Conservation (phyloP, 2,888 invertebrate species). For the Sarcophaga caerulescens region DNA sequence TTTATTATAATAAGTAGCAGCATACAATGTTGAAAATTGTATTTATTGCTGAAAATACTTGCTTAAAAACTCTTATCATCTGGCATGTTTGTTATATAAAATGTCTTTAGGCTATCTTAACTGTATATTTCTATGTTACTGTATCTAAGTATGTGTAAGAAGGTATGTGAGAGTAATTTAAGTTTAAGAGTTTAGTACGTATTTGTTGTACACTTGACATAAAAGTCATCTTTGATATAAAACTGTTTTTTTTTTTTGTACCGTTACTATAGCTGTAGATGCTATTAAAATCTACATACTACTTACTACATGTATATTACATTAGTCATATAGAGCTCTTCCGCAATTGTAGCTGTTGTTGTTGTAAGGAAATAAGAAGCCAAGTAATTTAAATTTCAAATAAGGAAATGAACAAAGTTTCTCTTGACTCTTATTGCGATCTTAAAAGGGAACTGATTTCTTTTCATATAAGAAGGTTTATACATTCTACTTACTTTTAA, state of each 20-base stretch:
- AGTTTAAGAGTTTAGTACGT: not conserved
- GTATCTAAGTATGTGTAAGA: not conserved
- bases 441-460: too few relatives aligned
- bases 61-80: not conserved
- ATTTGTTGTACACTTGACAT: slow-evolving; percentile 53
- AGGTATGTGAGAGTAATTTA: too few relatives aligned
- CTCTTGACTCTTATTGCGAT: not conserved
- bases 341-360: not conserved
- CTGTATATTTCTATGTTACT: slow-evolving; percentile 21
- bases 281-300: not conserved
- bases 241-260: not conserved
- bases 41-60: too few relatives aligned
- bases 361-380: not conserved
- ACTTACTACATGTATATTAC: slow-evolving; percentile 30
- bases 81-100: slow-evolving; percentile 19
- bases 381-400: slow-evolving; percentile 34
- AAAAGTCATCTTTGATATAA: slow-evolving; percentile 35
- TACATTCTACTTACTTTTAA: too few relatives aligned
- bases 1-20: too few relatives aligned
- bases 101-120: slow-evolving; percentile 37
- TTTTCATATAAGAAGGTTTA: too few relatives aligned
- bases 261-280: not conserved
- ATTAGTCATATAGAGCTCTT: slow-evolving; percentile 3
- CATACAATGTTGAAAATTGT: too few relatives aligned
- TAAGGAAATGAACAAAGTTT: slow-evolving; percentile 49